These are phyloP conservation scores for Caenorhabditis inopinata DNA, from an alignment of 1,140 invertebrate genomes.

Conservation along the genomic window DNA sequence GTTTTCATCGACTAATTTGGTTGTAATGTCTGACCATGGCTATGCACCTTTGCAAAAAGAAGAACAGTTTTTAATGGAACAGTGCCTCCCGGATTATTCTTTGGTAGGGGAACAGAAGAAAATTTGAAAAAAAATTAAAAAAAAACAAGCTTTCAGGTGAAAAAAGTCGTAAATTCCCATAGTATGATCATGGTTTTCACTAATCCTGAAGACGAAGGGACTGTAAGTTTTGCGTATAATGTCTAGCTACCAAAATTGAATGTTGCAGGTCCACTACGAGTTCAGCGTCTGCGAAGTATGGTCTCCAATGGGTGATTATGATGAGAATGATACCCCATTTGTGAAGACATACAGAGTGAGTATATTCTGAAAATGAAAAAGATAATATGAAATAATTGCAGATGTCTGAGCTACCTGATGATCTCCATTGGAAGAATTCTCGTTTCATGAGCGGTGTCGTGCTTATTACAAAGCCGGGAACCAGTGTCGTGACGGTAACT, in stretches of 20 bases:
- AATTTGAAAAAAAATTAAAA: neutral
- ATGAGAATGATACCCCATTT: conserved; percentile 59
- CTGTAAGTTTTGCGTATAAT: conserved; percentile 34
- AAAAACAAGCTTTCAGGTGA: conserved; percentile 39
- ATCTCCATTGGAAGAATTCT: conserved; percentile 57
- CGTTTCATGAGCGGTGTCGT: conserved; percentile 60
- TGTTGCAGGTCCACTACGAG: conserved; percentile 59
- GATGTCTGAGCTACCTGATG: conserved; percentile 57
- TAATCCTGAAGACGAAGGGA: conserved; percentile 56
- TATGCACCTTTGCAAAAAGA: conserved; percentile 58
- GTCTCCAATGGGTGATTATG: conserved; percentile 61
- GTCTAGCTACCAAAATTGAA: neutral
- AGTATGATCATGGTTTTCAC: conserved; percentile 63
- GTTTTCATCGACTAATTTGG: conserved; percentile 58
- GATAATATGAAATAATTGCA: neutral
- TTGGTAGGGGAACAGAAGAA: conserved; percentile 7
- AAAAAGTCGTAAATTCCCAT: conserved; percentile 61
- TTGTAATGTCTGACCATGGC: conserved; percentile 64
- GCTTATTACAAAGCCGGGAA: conserved; percentile 60
- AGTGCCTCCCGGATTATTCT: conserved; percentile 61
- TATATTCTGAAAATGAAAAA: neutral
- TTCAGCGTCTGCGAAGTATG: conserved; percentile 66
- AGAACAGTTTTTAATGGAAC: conserved; percentile 64
- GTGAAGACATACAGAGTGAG: conserved; percentile 56
- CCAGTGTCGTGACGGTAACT: conserved; percentile 57